Evolutionary conservation across 2,113 vertebrate species (phyloP), one percentile per base, ranked within the genome.

Genomic region (Rana temporaria): DNA sequence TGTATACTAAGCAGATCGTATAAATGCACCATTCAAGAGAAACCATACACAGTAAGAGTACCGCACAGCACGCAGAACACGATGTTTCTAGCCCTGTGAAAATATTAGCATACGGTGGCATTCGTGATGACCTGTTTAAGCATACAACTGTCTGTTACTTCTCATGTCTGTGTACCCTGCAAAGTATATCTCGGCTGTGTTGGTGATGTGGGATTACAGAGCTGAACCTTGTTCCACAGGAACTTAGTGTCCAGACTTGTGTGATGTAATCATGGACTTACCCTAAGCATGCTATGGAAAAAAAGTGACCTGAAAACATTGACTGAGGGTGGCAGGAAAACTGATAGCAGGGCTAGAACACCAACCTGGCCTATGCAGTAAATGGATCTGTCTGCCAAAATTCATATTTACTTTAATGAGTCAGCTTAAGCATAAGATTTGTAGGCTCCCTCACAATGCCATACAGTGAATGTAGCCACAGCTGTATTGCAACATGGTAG

Each of bases 231-330:
- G 16, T 22, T 38, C n/a, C 20, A 71, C 4, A 53, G 59, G 59
- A 60, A 63, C 60, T 14, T 24, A 18, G 22, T 26, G 20, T 24
- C 20, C 60, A 59, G 6, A 59, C 55, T 2, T 12, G 15, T 57
- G 53, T 53, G 12, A 71, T 71, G 48, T 71, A 48, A 53, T 26
- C 69, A 55, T 17, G 42, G 20, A 17, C 69, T 53, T 52, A 53
- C 38, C 18, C 38, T 53, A 67, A 34, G 30, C 65, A 19, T 22
- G 69, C 48, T 71, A 20, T 53, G 60, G 60, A 55, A 71, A 53
- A 48, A 71, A n/a, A 53, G 68, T 53, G 68, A 70, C 68, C 8
- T 48, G 22, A 70, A 70, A 48, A 22, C 20, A 22, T 4, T 55
- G 15, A 17, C 3, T 30, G 4, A 22, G 69, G 48, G 38, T 20